These are phyloP conservation scores for Hyposoter didymator DNA, from an alignment of 2,888 invertebrate species.

Conservation along the genomic window DNA sequence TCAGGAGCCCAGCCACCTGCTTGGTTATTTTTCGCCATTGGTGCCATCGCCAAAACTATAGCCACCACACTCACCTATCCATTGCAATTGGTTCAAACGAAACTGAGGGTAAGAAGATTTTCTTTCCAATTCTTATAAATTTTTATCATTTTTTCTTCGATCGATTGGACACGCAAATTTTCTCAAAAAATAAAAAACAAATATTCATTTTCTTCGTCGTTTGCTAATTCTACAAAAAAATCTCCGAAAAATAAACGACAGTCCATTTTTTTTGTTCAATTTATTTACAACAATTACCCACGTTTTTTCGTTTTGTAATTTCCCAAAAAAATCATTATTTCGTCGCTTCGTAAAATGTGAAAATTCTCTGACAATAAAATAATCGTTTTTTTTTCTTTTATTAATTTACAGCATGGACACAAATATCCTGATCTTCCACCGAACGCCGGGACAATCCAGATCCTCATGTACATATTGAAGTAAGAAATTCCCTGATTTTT, in stretches of 20 bases:
- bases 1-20: constrained; percentile 86
- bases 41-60: constrained; percentile 94
- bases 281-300: too few species aligned
- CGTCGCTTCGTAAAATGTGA: neutral
- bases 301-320: neutral
- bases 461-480: constrained; percentile 88
- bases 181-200: too few species aligned
- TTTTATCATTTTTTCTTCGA: neutral
- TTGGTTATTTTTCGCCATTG: constrained; percentile 88
- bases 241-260: too few species aligned
- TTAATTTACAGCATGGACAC: constrained; percentile 82
- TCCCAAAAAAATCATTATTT: neutral
- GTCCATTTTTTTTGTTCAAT: too few species aligned
- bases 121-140: neutral
- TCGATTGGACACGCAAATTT: too few species aligned
- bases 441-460: constrained; percentile 87
- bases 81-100: constrained; percentile 93
- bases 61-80: constrained; percentile 96
- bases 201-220: neutral
- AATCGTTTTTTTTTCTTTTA: constrained; percentile 24
- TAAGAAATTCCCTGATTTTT: constrained; percentile 73
- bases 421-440: constrained; percentile 82
- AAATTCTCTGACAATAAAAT: neutral
- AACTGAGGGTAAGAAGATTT: constrained; percentile 86
- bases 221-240: neutral